Percentiles rank a stretch among this genome's conserved stretches.
Evolutionary conservation across 2,797 vertebrate species (phyloP).

Genomic region (Podarcis siculus): DNA sequence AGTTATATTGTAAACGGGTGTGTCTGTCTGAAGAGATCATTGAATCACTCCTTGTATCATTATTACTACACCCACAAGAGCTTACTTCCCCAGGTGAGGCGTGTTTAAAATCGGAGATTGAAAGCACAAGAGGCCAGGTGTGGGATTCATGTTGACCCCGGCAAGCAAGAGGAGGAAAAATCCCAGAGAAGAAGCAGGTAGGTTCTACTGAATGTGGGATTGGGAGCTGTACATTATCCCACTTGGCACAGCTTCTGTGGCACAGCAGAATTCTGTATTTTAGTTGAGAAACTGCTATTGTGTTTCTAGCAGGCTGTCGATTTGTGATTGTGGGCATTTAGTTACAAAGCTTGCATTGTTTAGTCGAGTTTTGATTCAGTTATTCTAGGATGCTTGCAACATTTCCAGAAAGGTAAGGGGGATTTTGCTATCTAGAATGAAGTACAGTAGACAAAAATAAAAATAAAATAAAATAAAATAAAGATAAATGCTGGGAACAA

Average conservation of each 20-base stretch:
- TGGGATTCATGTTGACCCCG: background rate
- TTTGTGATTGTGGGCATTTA: background rate
- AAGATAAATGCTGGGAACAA: background rate
- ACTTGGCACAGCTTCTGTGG: no score
- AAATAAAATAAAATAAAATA: accelerated
- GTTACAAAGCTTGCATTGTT: accelerated
- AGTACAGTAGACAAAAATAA: background rate
- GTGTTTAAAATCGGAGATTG: slow-evolving; percentile 78
- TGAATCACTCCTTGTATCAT: slow-evolving; percentile 85
- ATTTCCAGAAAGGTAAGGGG: accelerated
- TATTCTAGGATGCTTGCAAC: accelerated
- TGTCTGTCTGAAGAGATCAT: slow-evolving; percentile 71
- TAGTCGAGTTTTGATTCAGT: accelerated
- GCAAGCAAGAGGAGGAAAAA: background rate
- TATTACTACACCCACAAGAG: slow-evolving; percentile 70
- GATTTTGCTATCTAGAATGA: background rate
- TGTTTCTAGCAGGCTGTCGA: background rate
- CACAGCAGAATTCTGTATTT: background rate
- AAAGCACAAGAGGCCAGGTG: background rate
- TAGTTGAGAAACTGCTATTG: background rate
- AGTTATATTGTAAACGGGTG: slow-evolving; percentile 74
- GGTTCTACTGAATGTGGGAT: accelerated
- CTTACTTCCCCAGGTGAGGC: slow-evolving; percentile 81
- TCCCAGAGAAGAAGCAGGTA: background rate
- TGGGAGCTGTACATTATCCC: background rate